Evolutionary conservation across 2,113 vertebrate species (phyloP).

Genomic region (Pleuronectes platessa): DNA sequence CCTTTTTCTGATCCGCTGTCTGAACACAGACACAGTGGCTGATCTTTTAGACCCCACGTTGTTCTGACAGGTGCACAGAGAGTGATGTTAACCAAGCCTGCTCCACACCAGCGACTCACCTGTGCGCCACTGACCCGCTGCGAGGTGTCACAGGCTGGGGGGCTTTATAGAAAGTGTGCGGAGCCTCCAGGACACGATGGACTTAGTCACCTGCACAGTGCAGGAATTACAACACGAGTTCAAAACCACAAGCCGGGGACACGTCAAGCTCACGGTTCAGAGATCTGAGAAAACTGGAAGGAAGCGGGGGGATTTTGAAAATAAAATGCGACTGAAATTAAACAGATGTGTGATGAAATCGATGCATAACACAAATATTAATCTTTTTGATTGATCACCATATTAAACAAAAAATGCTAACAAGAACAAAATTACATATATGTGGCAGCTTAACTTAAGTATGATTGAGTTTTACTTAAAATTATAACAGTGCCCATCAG

Average conservation of each 20-base stretch:
- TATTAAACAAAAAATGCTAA: no score
- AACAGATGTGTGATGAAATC: no score
- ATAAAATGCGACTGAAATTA: background rate
- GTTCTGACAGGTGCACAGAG: background rate
- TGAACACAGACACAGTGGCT: background rate
- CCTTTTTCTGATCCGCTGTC: constrained; percentile 12
- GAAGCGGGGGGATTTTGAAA: background rate
- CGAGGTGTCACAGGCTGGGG: background rate
- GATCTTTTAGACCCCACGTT: background rate
- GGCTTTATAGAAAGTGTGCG: background rate
- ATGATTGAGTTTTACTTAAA: no score
- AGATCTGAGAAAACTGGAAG: constrained; percentile 16
- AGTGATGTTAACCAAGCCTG: background rate
- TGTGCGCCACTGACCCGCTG: background rate
- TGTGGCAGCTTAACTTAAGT: no score
- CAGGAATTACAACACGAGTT: constrained; percentile 54
- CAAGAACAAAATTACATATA: no score
- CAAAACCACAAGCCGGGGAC: constrained; percentile 69
- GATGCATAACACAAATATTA: background rate
- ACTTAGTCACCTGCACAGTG: constrained; percentile 57
- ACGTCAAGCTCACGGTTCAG: constrained; percentile 12
- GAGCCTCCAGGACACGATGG: constrained; percentile 1
- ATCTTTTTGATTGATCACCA: no score
- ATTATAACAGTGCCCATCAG: no score
- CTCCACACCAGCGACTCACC: background rate